A percentile compares a stretch with the other conserved stretches of the same genome.
Evolutionary conservation across 1,140 invertebrate genomes (phyloP).

Genomic region (Drosophila murphyi): DNA sequence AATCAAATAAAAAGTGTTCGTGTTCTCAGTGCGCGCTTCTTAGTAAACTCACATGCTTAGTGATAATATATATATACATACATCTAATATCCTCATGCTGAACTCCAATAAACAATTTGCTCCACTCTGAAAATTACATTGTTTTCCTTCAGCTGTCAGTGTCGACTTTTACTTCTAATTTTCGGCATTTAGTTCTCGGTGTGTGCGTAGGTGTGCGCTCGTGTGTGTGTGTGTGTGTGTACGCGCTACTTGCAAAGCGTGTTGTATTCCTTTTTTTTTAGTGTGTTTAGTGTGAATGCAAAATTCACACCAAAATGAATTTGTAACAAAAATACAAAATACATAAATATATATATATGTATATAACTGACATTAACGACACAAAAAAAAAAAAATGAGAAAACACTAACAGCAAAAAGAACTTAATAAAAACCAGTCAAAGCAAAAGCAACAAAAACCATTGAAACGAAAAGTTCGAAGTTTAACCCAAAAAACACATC

Average conservation of each 20-base stretch:
- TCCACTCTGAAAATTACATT: constrained; percentile 10
- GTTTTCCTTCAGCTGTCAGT: constrained; percentile 3
- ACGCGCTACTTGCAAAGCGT: constrained; percentile 15
- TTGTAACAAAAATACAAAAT: neutral
- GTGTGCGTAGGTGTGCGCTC: constrained; percentile 5
- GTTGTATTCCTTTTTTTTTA: constrained; percentile 30
- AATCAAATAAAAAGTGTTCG: constrained; percentile 46
- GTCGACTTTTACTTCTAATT: neutral
- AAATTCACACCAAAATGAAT: constrained; percentile 3
- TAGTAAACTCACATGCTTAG: constrained; percentile 21
- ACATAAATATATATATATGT: constrained; percentile 9
- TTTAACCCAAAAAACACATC: constrained; percentile 22
- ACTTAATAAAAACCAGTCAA: constrained; percentile 3
- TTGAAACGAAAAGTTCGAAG: constrained; percentile 52
- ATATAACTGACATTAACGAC: constrained; percentile 24
- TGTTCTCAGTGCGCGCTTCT: constrained; percentile 29
- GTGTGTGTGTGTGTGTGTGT: constrained; percentile 4
- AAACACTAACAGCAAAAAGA: constrained; percentile 15
- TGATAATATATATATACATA: constrained; percentile 14
- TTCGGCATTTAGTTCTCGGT: constrained; percentile 21
- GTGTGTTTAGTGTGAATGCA: constrained; percentile 21
- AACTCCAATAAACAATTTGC: neutral
- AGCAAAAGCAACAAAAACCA: constrained; percentile 20
- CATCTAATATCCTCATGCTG: constrained; percentile 15
- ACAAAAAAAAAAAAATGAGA: constrained; percentile 15